These are phyloP conservation scores for Caenorhabditis japonica DNA, from an alignment of 2,888 invertebrate genomes.

Conservation along the genomic window DNA sequence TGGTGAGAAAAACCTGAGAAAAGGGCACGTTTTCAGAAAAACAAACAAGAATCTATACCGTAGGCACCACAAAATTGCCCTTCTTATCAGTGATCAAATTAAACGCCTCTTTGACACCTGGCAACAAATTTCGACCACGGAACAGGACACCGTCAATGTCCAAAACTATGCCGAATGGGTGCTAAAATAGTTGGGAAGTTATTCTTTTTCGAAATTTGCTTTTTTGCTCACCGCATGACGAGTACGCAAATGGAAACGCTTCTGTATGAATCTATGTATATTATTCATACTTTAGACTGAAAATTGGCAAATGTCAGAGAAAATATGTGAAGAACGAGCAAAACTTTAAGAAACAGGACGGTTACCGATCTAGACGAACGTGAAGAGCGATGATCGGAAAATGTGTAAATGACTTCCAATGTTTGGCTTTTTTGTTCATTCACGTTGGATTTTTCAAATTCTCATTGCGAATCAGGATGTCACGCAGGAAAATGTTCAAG, in stretches of 20 bases:
- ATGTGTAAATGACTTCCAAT: too few relatives aligned
- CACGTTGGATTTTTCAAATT: too few relatives aligned
- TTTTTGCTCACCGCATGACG: slow-evolving; percentile 40
- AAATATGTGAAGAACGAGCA: background rate
- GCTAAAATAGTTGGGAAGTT: slow-evolving; percentile 20
- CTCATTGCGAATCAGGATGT: too few relatives aligned
- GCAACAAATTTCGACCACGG: slow-evolving; percentile 81
- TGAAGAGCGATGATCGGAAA: too few relatives aligned
- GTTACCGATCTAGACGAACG: too few relatives aligned
- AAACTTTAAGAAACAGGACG: background rate
- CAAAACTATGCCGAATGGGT: slow-evolving; percentile 82
- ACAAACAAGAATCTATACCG: slow-evolving; percentile 70
- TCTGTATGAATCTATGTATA: slow-evolving; percentile 45
- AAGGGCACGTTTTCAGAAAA: too few relatives aligned
- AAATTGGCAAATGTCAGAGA: background rate
- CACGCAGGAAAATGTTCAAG: too few relatives aligned
- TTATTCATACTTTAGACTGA: slow-evolving; percentile 26
- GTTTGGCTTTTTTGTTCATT: too few relatives aligned
- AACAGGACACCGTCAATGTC: slow-evolving; percentile 84
- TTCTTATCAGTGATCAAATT: slow-evolving; percentile 80
- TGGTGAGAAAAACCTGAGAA: slow-evolving; percentile 81
- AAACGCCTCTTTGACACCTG: slow-evolving; percentile 82
- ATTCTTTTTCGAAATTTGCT: too few relatives aligned
- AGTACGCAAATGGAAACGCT: slow-evolving; percentile 33
- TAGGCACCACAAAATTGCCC: slow-evolving; percentile 82